phyloP scores from a whole-genome alignment of 2,113 vertebrate genomes.

The Protobothrops mucrosquamatus region DNA sequence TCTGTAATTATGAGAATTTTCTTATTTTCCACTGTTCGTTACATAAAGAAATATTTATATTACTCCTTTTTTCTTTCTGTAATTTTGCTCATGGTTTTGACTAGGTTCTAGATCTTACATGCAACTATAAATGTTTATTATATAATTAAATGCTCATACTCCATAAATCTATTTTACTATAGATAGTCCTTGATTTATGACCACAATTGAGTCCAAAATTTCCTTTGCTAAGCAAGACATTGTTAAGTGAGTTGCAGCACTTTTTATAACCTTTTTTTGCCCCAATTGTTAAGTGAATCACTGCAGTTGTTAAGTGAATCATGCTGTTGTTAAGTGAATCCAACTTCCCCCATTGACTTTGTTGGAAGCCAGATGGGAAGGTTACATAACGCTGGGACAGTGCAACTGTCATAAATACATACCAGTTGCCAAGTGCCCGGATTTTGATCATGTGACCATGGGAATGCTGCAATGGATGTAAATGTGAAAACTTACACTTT shows the following conservation, averaged over 20 bases:
- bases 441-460: not conserved
- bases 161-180: not conserved
- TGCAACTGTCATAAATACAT: not conserved
- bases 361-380: not conserved
- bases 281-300: no score
- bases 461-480: not conserved
- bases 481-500: not conserved
- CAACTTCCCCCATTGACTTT: not conserved
- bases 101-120: not conserved
- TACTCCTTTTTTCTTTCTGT: fast-evolving
- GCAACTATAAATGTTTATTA: not conserved
- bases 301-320: not conserved
- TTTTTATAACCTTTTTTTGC: not conserved
- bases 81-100: not conserved
- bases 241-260: not conserved
- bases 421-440: not conserved
- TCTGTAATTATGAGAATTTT: not conserved
- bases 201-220: not conserved
- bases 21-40: not conserved
- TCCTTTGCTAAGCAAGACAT: not conserved
- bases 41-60: not conserved
- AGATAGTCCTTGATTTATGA: not conserved
- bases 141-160: not conserved
- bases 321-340: not conserved
- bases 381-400: not conserved